These are phyloP conservation scores for Esperia sulphurella DNA, from an alignment of 2,888 invertebrate genomes.

Conservation along the genomic window DNA sequence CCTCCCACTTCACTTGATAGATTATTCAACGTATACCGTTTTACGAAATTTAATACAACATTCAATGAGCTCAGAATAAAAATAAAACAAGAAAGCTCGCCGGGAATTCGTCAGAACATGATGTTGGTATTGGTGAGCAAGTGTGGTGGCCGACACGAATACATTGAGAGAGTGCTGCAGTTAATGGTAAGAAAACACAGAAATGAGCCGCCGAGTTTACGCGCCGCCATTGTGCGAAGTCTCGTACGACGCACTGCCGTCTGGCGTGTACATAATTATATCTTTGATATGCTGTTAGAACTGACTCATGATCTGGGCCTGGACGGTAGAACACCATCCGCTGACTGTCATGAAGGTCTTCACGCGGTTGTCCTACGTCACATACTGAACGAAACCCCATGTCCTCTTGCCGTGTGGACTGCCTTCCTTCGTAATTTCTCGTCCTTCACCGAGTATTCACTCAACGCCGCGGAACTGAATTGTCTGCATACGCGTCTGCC, in stretches of 20 bases:
- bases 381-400: slow-evolving; percentile 27
- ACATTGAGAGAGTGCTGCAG: slow-evolving; percentile 36
- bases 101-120: slow-evolving; percentile 49
- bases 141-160: slow-evolving; percentile 40
- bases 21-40: slow-evolving; percentile 49
- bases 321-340: slow-evolving; percentile 37
- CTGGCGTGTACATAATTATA: slow-evolving; percentile 45
- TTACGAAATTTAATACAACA: slow-evolving; percentile 41
- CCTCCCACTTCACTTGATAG: slow-evolving; percentile 31
- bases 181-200: slow-evolving; percentile 32
- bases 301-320: slow-evolving; percentile 49
- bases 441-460: slow-evolving; percentile 36
- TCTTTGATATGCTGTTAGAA: slow-evolving; percentile 42
- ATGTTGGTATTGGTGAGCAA: slow-evolving; percentile 59
- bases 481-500: too few species aligned
- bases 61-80: slow-evolving; percentile 42
- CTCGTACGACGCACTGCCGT: slow-evolving; percentile 45
- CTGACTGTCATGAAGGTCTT: slow-evolving; percentile 45
- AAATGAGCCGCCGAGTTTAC: slow-evolving; percentile 48
- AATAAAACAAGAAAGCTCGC: slow-evolving; percentile 36
- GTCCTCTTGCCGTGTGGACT: slow-evolving; percentile 21
- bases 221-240: slow-evolving; percentile 52
- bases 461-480: slow-evolving; percentile 30
- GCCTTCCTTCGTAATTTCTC: slow-evolving; percentile 40
- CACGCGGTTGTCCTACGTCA: slow-evolving; percentile 49